Base-by-base conservation (phyloP, 1,140 invertebrate species). In the Drosophila prosaltans region DNA sequence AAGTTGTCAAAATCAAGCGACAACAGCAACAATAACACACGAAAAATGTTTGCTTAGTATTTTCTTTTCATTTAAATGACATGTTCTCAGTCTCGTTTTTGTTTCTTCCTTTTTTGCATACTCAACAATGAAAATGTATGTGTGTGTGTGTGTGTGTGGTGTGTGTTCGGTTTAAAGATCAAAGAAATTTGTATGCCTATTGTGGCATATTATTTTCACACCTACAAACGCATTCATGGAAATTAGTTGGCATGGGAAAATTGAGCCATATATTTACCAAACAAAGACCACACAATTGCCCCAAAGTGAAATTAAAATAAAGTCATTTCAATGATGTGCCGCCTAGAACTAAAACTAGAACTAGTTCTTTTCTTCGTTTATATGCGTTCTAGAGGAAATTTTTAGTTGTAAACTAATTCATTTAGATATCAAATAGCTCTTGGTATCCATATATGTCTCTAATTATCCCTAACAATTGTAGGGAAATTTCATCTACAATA, bases 1-100 rank as follows among this genome's bases (percentile, higher is more conserved):
- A 78, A 84, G 80, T 81, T 88, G 84, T 88, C 84, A 88, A 81
- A 88, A 89, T 88, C 84, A 88, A 51, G 84, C 84, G 4, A 16
- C 16, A 16, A 16, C 16, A 30, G 28, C 2, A 72, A 67, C 65
- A 77, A 43, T n/a, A 45, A 60, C 39, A 24, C 2, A 51, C 21
- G 4, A 7, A 75, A 58, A 48, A 39, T 32, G 60, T 65, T 11
- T 16, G 51, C 58, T 71, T 74, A 62, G 66, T 80, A 88, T 86
- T 82, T 86, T 86, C 68, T 71, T 81, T 86, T 86, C 67, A 86
- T 82, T 82, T 74, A 79, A 79, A 69, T 82, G 83, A 73, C 75
- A 79, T 73, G 65, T 16, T 16, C 16, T 16, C 66, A 73, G 67
- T 51, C 45, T n/a, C 45, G 10, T 26, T 26, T 48, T 48, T 16